These are phyloP conservation scores for Nebria salina DNA, from an alignment of 2,888 invertebrate genomes.

Conservation along the genomic window DNA sequence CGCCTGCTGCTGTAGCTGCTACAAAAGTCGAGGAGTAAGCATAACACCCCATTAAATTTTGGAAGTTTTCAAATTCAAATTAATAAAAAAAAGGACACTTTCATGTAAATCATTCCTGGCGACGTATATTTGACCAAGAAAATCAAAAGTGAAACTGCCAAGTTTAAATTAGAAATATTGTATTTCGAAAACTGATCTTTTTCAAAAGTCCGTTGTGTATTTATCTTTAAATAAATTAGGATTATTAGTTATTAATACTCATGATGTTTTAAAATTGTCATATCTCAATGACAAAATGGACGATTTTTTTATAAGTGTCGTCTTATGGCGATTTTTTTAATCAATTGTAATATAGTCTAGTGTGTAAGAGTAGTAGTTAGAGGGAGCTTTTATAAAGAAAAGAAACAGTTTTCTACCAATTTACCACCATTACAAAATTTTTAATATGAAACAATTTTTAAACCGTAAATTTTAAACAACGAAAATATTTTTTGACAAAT, in stretches of 20 bases:
- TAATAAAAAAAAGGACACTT: slow-evolving; percentile 52
- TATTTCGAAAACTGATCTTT: slow-evolving; percentile 1
- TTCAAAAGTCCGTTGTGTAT: slow-evolving; percentile 1
- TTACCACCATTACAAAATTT: slow-evolving; percentile 47
- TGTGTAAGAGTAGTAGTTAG: slow-evolving; percentile 57
- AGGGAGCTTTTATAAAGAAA: slow-evolving; percentile 47
- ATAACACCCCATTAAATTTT: background rate
- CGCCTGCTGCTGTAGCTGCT: background rate
- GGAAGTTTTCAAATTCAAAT: slow-evolving; percentile 1
- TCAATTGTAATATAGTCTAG: slow-evolving; percentile 62
- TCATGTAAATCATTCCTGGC: slow-evolving; percentile 60
- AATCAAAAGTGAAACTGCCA: slow-evolving; percentile 58
- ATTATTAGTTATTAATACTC: slow-evolving; percentile 42
- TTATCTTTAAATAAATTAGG: slow-evolving; percentile 1
- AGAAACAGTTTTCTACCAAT: slow-evolving; percentile 51
- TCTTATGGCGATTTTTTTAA: slow-evolving; percentile 59
- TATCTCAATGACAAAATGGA: slow-evolving; percentile 56
- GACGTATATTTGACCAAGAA: slow-evolving; percentile 59
- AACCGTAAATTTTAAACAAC: slow-evolving; percentile 1
- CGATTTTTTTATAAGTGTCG: slow-evolving; percentile 61
- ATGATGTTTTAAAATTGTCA: slow-evolving; percentile 58
- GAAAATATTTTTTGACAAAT: slow-evolving; percentile 5
- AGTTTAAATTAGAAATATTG: slow-evolving; percentile 52
- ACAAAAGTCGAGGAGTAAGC: background rate
- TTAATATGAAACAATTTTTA: background rate